These are phyloP conservation scores for Heliconius hewitsoni DNA, from an alignment of 1,140 invertebrate species.

Conservation along the genomic window DNA sequence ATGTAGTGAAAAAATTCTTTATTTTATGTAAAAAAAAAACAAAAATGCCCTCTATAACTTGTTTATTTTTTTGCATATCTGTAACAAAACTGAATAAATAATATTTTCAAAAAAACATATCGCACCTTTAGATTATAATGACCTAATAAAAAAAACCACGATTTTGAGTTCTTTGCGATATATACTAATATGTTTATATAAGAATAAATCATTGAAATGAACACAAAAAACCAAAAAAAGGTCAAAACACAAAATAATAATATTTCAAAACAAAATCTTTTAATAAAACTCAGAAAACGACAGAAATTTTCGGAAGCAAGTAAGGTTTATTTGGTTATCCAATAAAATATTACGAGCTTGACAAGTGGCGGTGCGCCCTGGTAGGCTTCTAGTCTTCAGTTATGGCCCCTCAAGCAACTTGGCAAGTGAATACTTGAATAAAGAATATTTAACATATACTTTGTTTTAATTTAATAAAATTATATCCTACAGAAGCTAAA, in stretches of 20 bases:
- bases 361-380: constrained; percentile 70
- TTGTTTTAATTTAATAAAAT: background rate
- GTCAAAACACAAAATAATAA: too few relatives aligned
- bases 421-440: constrained; percentile 30
- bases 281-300: constrained; percentile 4
- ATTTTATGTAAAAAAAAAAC: background rate
- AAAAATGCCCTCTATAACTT: too few relatives aligned
- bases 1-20: background rate
- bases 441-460: constrained; percentile 16
- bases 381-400: constrained; percentile 61
- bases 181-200: too few relatives aligned
- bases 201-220: too few relatives aligned
- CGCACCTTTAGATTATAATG: too few relatives aligned
- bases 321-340: constrained; percentile 78
- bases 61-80: too few relatives aligned
- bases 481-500: too few relatives aligned
- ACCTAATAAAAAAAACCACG: too few relatives aligned
- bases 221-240: too few relatives aligned
- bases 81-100: too few relatives aligned
- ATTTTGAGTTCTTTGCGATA: too few relatives aligned
- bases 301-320: constrained; percentile 56
- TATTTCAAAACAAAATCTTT: background rate
- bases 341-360: constrained; percentile 81
- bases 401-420: constrained; percentile 59
- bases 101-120: too few relatives aligned